Conservation (phyloP, 1,140 invertebrate species). For the Oedothorax gibbosus region DNA sequence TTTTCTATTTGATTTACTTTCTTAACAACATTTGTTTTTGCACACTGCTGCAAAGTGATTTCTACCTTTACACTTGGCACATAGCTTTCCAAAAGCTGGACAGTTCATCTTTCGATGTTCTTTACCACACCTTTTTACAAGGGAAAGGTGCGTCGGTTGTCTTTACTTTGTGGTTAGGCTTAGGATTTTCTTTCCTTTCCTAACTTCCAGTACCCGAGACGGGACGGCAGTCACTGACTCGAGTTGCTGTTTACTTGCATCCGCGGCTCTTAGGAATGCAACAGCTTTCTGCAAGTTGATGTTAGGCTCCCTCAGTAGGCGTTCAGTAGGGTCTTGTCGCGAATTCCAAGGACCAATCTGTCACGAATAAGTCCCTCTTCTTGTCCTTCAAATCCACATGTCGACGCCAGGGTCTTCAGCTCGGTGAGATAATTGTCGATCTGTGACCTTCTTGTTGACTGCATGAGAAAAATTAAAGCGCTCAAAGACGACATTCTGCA, state of each 20-base stretch:
- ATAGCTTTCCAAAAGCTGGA: slow-evolving; percentile 16
- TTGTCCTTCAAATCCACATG: slow-evolving; percentile 3
- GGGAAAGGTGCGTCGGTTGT: not conserved
- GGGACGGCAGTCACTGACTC: not conserved
- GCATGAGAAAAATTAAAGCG: slow-evolving; percentile 20
- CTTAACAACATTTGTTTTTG: not conserved
- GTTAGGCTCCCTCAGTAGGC: not conserved
- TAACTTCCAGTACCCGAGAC: not conserved
- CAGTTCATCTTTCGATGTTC: not conserved
- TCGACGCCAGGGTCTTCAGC: not conserved
- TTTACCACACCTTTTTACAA: slow-evolving; percentile 6
- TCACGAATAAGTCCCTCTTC: slow-evolving; percentile 36
- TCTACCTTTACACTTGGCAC: slow-evolving; percentile 12
- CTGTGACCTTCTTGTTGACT: slow-evolving; percentile 2
- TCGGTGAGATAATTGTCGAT: slow-evolving; percentile 5
- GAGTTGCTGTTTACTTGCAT: slow-evolving; percentile 11
- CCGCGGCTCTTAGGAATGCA: not conserved
- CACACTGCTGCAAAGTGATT: slow-evolving; percentile 3
- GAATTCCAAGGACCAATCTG: slow-evolving; percentile 10
- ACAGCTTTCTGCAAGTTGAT: not conserved
- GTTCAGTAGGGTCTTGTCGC: not conserved
- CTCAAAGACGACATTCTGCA: not conserved
- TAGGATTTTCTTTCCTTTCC: not conserved
- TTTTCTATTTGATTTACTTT: slow-evolving; percentile 27
- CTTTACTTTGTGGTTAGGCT: not conserved